Evolutionary conservation across 2,113 vertebrate genomes (phyloP).

Genomic region (Notarius quadriscutis): DNA sequence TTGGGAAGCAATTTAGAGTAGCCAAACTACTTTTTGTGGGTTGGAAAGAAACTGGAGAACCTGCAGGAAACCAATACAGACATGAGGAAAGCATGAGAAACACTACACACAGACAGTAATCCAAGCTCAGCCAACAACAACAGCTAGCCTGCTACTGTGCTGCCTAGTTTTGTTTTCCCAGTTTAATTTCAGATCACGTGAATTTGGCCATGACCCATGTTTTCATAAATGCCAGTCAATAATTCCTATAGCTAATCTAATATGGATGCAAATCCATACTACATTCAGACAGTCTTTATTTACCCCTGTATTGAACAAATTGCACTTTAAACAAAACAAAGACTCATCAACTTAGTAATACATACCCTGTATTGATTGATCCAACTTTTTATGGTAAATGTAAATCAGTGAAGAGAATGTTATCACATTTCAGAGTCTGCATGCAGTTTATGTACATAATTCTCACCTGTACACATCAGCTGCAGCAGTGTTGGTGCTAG

Average conservation of each 20-base stretch:
- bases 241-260: neutral
- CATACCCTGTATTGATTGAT: neutral
- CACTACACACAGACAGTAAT: neutral
- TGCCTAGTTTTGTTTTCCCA: neutral
- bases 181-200: neutral
- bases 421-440: no score
- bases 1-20: neutral
- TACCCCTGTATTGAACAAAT: neutral
- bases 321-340: neutral
- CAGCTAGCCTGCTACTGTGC: neutral
- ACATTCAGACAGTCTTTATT: neutral
- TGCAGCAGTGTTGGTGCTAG: slow-evolving; percentile 58
- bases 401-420: neutral
- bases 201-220: neutral
- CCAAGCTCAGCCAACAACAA: neutral
- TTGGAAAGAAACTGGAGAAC: neutral
- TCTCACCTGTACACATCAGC: slow-evolving; percentile 72
- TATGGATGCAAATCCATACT: neutral
- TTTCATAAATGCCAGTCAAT: neutral
- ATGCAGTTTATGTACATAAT: neutral
- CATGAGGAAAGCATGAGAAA: neutral
- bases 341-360: neutral
- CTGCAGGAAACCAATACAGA: neutral
- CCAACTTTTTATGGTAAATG: neutral
- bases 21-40: neutral